A percentile compares a stretch with the other conserved stretches of the same genome.
Evolutionary conservation across 2,888 invertebrate genomes (phyloP).

Genomic region (Brachypalpus laphriformis): DNA sequence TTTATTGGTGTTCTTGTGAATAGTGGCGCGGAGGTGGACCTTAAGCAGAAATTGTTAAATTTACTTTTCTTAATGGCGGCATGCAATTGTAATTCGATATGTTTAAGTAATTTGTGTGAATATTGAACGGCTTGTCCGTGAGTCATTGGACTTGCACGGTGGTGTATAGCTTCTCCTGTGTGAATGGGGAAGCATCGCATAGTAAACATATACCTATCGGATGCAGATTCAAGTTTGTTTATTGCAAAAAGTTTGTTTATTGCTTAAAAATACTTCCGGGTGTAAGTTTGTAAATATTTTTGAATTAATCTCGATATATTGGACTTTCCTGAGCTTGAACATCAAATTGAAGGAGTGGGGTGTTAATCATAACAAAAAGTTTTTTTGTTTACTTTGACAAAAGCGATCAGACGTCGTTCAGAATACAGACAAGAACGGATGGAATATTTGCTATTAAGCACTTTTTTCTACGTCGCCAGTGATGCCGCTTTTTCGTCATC

Average conservation of each 20-base stretch:
- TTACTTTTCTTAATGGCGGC: not conserved
- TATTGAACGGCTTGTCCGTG: not conserved
- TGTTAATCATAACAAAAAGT: not conserved
- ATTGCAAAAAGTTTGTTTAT: not conserved
- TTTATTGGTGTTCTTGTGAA: not conserved
- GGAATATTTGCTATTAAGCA: no score
- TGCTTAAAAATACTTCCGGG: not conserved
- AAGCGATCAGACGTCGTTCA: no score
- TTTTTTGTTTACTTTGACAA: not conserved
- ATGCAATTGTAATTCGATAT: not conserved
- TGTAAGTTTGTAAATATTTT: not conserved
- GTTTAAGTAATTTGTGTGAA: not conserved
- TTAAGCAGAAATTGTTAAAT: not conserved
- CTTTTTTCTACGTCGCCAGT: no score
- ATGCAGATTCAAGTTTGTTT: not conserved
- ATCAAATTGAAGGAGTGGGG: not conserved
- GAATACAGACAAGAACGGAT: no score
- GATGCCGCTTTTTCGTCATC: no score
- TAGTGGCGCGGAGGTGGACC: not conserved
- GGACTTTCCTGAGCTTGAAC: not conserved
- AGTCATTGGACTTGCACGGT: not conserved
- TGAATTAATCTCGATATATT: not conserved
- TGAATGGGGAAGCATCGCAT: not conserved
- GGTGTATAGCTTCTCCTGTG: not conserved
- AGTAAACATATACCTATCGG: not conserved